Evolutionary conservation across 2,113 vertebrate species (phyloP), one percentile per base, ranked within the genome.

Genomic region (Fregetta grallaria): DNA sequence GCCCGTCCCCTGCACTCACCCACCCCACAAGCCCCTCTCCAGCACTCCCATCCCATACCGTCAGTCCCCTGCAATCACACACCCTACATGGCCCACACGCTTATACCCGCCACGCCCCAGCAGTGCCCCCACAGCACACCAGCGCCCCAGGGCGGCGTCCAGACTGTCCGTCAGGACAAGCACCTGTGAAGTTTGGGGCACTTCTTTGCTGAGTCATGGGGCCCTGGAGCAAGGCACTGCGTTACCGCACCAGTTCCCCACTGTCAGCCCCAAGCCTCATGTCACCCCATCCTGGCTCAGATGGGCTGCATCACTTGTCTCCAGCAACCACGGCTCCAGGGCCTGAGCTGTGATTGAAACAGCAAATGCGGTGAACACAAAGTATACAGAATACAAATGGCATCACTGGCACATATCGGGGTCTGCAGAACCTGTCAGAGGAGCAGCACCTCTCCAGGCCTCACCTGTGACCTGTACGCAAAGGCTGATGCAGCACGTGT

Each of bases 381-480:
- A 50, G 40, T 5, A 58, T 6, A 29, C 1, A 2, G 32, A 59
- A 52, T 7, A 53, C 34, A 34, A 44, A 61, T 0, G 15, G 50
- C 53, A 65, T 4, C 2, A 0, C 17, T 6, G 55, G 22, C 50
- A 55, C 30, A 2, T 27, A 29, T 2, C 0, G 1, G 23, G 50
- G 13, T 29, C 36, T 2, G 2, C 9, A 13, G 52, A 50, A 23
- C 53, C 67, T n/a, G 40, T 7, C 5, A 3, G 45, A 80, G 18
- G 26, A 23, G 49, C 49, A 79, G 40, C 44, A 72, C 14, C 27
- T 36, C 58, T 30, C 45, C 29, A 13, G 9, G 17, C 75, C 27
- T 19, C 38, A 29, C 55, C 79, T 25, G 8, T 0, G 6, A 49
- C 58, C 77, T 67, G 90, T 15, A 6, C 23, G 42, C 0, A 3